These are phyloP conservation scores for Eucera pruinosa DNA, from an alignment of 2,888 invertebrate species.

Conservation along the genomic window DNA sequence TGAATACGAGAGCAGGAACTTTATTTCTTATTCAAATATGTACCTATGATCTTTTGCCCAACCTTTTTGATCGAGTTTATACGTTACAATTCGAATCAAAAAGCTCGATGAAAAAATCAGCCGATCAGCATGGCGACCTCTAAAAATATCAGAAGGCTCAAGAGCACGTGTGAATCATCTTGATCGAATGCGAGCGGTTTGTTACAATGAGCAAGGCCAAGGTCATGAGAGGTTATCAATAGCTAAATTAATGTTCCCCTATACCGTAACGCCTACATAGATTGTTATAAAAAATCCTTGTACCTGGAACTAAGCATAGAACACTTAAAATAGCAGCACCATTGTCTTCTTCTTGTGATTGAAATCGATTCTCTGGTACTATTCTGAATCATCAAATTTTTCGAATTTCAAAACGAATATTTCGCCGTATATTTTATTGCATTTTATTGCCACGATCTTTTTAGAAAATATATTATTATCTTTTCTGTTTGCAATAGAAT, in stretches of 20 bases:
- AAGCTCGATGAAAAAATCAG: constrained; percentile 11
- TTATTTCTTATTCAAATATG: no score
- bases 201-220: constrained; percentile 79
- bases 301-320: background rate
- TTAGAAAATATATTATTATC: no score
- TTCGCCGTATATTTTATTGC: no score
- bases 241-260: constrained; percentile 76
- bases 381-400: background rate
- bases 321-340: constrained; percentile 11
- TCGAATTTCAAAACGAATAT: background rate
- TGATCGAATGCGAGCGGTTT: constrained; percentile 71
- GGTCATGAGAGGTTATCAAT: constrained; percentile 75
- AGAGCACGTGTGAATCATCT: constrained; percentile 73
- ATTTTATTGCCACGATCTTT: no score
- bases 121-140: constrained; percentile 17
- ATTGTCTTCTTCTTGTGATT: background rate
- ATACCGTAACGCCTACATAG: constrained; percentile 33
- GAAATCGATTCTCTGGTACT: background rate
- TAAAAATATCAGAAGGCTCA: constrained; percentile 44
- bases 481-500: no score
- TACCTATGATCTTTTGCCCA: no score
- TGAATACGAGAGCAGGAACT: no score
- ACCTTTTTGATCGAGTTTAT: background rate
- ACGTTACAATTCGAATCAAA: background rate
- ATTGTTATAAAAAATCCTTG: constrained; percentile 38